Percentiles rank a stretch among this genome's conserved stretches.
Conservation (phyloP, 1,140 invertebrate genomes). For the Planococcus citri region DNA sequence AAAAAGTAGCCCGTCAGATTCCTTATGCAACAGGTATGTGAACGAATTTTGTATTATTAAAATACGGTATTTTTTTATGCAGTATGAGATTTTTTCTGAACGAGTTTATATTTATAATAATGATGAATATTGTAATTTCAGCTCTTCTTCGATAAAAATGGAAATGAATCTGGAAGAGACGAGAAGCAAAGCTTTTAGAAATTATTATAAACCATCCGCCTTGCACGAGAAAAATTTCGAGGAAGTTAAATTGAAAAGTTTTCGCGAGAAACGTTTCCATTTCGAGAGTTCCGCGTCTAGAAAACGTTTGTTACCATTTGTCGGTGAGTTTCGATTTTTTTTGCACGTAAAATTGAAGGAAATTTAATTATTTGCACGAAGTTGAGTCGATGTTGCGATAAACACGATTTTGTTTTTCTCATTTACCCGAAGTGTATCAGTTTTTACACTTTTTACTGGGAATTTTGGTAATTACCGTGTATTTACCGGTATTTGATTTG, state of each 20-base stretch:
- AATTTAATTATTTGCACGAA: too few species aligned
- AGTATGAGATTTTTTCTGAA: too few species aligned
- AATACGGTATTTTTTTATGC: too few species aligned
- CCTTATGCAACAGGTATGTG: not conserved
- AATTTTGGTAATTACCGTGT: too few species aligned
- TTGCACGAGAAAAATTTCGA: not conserved
- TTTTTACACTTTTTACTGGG: too few species aligned
- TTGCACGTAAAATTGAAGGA: too few species aligned
- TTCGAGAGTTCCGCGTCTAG: not conserved
- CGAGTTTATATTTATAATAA: too few species aligned
- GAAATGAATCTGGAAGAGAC: not conserved
- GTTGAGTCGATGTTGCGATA: too few species aligned
- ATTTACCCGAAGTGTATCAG: too few species aligned
- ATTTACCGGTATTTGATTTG: too few species aligned
- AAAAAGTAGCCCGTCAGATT: not conserved
- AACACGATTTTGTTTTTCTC: too few species aligned
- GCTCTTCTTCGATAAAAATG: not conserved
- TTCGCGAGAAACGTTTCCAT: conserved; percentile 10
- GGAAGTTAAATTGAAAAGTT: not conserved
- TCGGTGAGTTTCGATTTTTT: conserved; percentile 13
- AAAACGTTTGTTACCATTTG: conserved; percentile 15
- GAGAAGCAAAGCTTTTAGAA: not conserved
- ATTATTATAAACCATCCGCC: not conserved
- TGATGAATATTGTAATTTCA: not conserved
- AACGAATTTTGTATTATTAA: too few species aligned